These are phyloP conservation scores for Eonycteris spelaea DNA, from an alignment of 2,113 vertebrate species.

Conservation along the genomic window DNA sequence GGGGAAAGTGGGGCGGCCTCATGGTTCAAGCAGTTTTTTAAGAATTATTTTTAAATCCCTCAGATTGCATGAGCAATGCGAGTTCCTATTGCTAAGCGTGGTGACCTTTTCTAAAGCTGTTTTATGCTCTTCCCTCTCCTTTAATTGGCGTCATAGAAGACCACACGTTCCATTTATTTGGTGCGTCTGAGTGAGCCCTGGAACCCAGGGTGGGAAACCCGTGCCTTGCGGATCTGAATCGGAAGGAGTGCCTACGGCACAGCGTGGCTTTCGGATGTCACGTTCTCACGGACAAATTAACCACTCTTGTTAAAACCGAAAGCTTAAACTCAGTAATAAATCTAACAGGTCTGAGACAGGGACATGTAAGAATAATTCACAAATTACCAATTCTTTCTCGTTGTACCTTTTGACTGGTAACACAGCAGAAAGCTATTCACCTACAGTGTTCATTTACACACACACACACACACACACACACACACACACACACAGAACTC, in stretches of 20 bases:
- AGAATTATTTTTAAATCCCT: constrained; percentile 7
- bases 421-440: not conserved
- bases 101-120: constrained; percentile 56
- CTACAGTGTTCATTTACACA: not conserved
- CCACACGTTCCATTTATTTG: fast-evolving
- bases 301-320: not conserved
- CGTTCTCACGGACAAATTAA: not conserved
- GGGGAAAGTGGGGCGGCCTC: not conserved
- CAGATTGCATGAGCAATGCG: not conserved
- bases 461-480: not conserved
- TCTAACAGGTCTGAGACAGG: not conserved
- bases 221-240: not conserved
- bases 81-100: constrained; percentile 30
- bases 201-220: not conserved
- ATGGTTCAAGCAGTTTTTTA: not conserved
- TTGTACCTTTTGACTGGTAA: not conserved
- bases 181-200: fast-evolving
- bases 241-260: not conserved
- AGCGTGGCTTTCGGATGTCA: not conserved
- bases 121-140: constrained; percentile 38
- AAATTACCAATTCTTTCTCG: not conserved
- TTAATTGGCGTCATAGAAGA: constrained; percentile 11
- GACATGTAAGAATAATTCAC: not conserved
- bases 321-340: not conserved
- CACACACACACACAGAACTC: no score